A percentile compares a stretch with the other conserved stretches of the same genome.
These are phyloP conservation scores for Sphyrna mokarran DNA, from an alignment of 2,113 vertebrate species.

Conservation along the genomic window DNA sequence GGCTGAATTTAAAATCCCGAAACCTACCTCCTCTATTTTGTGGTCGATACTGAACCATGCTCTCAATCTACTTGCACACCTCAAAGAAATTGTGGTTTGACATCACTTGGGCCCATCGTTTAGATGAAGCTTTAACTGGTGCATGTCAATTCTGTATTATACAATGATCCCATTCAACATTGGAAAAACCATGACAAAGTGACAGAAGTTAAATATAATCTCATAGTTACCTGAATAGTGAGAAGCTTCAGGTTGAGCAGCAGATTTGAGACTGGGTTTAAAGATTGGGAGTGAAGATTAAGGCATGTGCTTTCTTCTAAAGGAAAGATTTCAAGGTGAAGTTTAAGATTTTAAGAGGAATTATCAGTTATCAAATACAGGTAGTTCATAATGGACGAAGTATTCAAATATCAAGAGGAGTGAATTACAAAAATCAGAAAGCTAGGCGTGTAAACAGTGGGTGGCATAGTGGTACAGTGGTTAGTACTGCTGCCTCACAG, in stretches of 20 bases:
- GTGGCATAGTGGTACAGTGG: too few relatives aligned
- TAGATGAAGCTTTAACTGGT: not conserved
- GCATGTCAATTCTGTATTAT: not conserved
- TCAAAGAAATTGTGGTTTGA: not conserved
- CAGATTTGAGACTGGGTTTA: not conserved
- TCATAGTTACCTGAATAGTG: not conserved
- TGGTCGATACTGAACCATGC: not conserved
- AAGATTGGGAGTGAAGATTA: not conserved
- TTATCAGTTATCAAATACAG: not conserved
- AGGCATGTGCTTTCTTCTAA: not conserved
- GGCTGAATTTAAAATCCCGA: not conserved
- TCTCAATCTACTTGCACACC: not conserved
- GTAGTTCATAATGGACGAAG: not conserved
- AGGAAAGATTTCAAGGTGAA: not conserved
- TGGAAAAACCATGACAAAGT: not conserved
- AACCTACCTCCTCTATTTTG: not conserved
- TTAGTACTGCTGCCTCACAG: too few relatives aligned
- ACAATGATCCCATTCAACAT: not conserved
- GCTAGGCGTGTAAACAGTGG: not conserved
- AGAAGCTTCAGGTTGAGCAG: not conserved
- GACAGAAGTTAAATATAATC: not conserved
- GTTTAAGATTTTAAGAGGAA: not conserved
- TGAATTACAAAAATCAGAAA: not conserved
- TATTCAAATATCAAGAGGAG: not conserved
- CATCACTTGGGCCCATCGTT: not conserved